Evolutionary conservation across 2,113 vertebrate genomes (phyloP).

Genomic region (Thunnus thynnus): DNA sequence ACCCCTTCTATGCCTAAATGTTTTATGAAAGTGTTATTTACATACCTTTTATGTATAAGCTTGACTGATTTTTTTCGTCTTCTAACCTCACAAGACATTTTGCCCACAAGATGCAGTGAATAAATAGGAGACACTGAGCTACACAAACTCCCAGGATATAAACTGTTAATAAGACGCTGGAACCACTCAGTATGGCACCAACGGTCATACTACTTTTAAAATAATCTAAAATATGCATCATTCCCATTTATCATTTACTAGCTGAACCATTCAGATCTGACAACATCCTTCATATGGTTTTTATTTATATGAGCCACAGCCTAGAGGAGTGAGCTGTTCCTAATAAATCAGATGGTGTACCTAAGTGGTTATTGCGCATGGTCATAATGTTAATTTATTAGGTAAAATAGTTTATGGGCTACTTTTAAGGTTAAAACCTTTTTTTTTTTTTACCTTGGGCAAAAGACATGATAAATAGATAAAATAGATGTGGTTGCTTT

Average conservation of each 20-base stretch:
- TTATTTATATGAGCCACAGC: neutral
- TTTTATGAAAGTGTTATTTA: neutral
- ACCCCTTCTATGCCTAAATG: neutral
- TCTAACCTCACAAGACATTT: neutral
- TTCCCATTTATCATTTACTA: slow-evolving; percentile 7
- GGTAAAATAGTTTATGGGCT: neutral
- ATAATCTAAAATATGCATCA: slow-evolving; percentile 10
- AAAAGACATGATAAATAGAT: neutral
- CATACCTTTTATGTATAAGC: neutral
- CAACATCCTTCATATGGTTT: neutral
- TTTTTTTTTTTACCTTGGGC: neutral
- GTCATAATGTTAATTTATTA: neutral
- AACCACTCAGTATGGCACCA: neutral
- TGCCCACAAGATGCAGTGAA: neutral
- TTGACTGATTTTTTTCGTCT: neutral
- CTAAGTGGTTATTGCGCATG: neutral
- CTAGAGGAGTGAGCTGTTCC: neutral
- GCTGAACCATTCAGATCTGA: slow-evolving; percentile 10
- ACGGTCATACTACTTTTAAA: neutral
- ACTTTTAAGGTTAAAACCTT: neutral
- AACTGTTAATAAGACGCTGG: neutral
- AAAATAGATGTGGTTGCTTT: neutral
- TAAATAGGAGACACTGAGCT: neutral
- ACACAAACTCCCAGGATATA: neutral
- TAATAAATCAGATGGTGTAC: neutral